Evolutionary conservation across 92 coral and sea anemone genomes (phyloP), one percentile per base, ranked within the genome.

Genomic region (Zoanthus gigantus): DNA sequence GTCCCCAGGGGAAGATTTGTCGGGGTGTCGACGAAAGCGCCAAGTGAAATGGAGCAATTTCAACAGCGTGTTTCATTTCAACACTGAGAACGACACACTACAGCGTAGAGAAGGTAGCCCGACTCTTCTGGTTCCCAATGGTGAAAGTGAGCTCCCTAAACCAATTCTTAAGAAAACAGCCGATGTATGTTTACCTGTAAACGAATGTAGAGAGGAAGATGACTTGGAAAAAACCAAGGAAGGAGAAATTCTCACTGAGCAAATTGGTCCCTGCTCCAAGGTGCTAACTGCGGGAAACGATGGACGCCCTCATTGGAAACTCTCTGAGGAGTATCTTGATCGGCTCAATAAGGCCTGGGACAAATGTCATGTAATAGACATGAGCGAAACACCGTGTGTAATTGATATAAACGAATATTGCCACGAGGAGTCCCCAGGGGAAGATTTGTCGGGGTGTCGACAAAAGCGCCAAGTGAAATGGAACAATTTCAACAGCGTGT

Each of bases 11-110:
- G 28, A 71, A 23, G 74, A 71, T 71, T 71, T 71, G 74, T 71
- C 74, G 44, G 74, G 44, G 74, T 9, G 74, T 71, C 74, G 44
- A 29, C 42, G 29, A 71, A 71, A 71, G 74, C 66, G 18, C 66
- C 18, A 15, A 15, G 66, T 78, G 83, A 78, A 60, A 78, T 78
- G 83, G 83, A 57, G 71, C 72, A 50, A 78, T 48, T 16, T 78
- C 30, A 31, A 18, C 16, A 32, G 34, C 23, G 23, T 23, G 23
- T 23, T 23, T 23, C 23, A 23, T 23, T 23, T 23, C 23, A 23
- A 23, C 23, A 23, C 23, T 23, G 23, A 23, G 23, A 23, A 23
- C 23, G 23, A 23, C 23, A 23, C 23, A 23, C 23, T 23, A 23
- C 23, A 23, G 23, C 23, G 23, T 23, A 23, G 23, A 23, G 23